Percentiles rank a stretch among this genome's conserved stretches.
phyloP scores from a whole-genome alignment of 2,797 vertebrate species.

The Simalia tracyae region DNA sequence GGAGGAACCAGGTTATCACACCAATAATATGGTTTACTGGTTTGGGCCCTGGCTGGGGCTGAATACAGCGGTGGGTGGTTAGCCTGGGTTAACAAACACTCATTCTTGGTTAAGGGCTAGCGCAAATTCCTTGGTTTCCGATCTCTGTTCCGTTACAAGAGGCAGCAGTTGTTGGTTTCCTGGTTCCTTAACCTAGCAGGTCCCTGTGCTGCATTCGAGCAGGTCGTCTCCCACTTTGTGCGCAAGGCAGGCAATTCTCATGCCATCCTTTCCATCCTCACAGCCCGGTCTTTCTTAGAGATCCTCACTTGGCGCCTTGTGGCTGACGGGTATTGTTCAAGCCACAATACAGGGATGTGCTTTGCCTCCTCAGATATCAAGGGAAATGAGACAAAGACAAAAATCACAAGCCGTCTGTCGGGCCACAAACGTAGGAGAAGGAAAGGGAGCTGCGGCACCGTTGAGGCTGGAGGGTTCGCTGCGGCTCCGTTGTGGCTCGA shows the following conservation, averaged over 20 bases:
- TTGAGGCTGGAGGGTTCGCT: background rate
- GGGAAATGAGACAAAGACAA: slow-evolving; percentile 53
- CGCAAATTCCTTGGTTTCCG: slow-evolving; percentile 43
- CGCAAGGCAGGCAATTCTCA: slow-evolving; percentile 44
- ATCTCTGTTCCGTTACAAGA: slow-evolving; percentile 29
- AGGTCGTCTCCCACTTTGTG: slow-evolving; percentile 41
- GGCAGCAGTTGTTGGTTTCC: slow-evolving; percentile 51
- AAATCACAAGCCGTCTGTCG: slow-evolving; percentile 64
- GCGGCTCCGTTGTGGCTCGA: background rate
- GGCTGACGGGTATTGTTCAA: slow-evolving; percentile 65
- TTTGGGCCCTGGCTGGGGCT: too few relatives aligned
- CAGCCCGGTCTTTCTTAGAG: slow-evolving; percentile 57
- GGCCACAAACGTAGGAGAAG: background rate
- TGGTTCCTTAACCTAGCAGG: slow-evolving; percentile 61
- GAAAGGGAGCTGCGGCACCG: background rate
- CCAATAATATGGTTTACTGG: too few relatives aligned
- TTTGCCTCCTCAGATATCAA: slow-evolving; percentile 67
- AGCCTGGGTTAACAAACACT: too few relatives aligned
- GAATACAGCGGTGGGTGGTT: too few relatives aligned
- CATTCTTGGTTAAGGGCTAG: slow-evolving; percentile 2
- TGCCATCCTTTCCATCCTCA: slow-evolving; percentile 42
- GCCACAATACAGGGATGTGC: slow-evolving; percentile 61
- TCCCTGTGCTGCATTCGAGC: slow-evolving; percentile 51
- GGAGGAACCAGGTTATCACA: too few relatives aligned
- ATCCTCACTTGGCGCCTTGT: slow-evolving; percentile 1